Conservation (phyloP, 2,888 invertebrate genomes). For the Xanthorhoe spadicearia region DNA sequence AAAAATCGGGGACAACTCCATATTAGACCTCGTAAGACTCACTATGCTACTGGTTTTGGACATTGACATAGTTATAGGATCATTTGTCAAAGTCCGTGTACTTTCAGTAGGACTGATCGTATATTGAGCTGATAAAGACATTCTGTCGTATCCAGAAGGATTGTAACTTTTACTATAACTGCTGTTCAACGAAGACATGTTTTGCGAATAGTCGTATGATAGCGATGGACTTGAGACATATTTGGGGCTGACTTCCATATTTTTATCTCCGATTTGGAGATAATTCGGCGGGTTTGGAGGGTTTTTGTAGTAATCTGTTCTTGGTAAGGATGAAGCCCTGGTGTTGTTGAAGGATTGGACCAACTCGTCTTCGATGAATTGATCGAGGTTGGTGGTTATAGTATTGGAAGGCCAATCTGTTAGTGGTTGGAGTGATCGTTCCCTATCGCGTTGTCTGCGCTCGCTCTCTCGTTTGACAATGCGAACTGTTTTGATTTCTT, state of each 20-base stretch:
- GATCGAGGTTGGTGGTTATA: conserved; percentile 75
- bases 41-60: conserved; percentile 79
- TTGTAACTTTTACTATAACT: conserved; percentile 76
- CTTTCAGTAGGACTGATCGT: conserved; percentile 79
- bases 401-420: conserved; percentile 75
- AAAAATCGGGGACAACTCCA: conserved; percentile 91
- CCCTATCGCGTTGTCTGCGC: conserved; percentile 91
- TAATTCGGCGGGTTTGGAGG: conserved; percentile 64
- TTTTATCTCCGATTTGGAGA: conserved; percentile 64
- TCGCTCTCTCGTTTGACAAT: conserved; percentile 97
- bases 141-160: conserved; percentile 67
- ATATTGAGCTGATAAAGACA: conserved; percentile 76
- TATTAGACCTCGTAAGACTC: conserved; percentile 75
- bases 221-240: conserved; percentile 79
- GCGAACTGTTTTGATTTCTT: conserved; percentile 96
- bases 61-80: conserved; percentile 66
- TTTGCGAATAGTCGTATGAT: conserved; percentile 76
- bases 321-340: conserved; percentile 83
- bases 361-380: conserved; percentile 79
- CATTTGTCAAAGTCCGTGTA: conserved; percentile 76
- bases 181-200: conserved; percentile 74
- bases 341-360: conserved; percentile 70
- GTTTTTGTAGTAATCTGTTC: conserved; percentile 73
- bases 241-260: conserved; percentile 77
- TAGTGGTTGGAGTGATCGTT: conserved; percentile 85